Evolutionary conservation across 1,140 invertebrate species (phyloP).

Genomic region (Stegodyphus mimosarum): DNA sequence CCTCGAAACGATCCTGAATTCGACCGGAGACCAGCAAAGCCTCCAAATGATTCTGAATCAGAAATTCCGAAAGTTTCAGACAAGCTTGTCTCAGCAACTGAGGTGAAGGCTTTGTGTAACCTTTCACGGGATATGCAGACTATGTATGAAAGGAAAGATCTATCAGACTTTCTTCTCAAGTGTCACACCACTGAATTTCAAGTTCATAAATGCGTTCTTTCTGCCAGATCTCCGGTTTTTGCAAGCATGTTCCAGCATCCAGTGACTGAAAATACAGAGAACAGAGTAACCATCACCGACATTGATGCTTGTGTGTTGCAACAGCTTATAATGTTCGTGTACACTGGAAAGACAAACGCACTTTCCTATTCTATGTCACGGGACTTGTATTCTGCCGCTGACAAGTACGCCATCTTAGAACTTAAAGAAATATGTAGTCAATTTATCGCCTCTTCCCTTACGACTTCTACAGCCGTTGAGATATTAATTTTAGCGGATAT

Average conservation of each 20-base stretch:
- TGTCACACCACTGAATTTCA: conserved; percentile 62
- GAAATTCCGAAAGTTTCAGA: no score
- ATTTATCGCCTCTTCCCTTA: background rate
- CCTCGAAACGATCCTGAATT: no score
- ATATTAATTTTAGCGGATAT: background rate
- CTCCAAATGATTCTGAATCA: no score
- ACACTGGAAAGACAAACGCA: background rate
- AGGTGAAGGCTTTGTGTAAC: background rate
- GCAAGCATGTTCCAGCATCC: conserved; percentile 66
- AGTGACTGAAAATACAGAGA: conserved; percentile 52
- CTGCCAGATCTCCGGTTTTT: conserved; percentile 67
- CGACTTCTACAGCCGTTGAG: background rate
- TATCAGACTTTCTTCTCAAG: conserved; percentile 15
- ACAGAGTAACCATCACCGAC: conserved; percentile 14
- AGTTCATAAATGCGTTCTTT: conserved; percentile 66
- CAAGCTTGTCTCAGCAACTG: no score
- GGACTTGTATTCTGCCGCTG: background rate
- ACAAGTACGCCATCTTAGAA: conserved; percentile 1
- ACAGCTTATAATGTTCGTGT: background rate
- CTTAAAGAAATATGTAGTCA: background rate
- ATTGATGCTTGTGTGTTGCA: background rate
- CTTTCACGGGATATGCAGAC: background rate
- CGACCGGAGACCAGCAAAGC: no score
- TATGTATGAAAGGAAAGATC: background rate
- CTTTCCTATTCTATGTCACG: background rate